Evolutionary conservation across 1,140 invertebrate genomes (phyloP), one percentile per base, ranked within the genome.

Genomic region (Anadara kagoshimensis): DNA sequence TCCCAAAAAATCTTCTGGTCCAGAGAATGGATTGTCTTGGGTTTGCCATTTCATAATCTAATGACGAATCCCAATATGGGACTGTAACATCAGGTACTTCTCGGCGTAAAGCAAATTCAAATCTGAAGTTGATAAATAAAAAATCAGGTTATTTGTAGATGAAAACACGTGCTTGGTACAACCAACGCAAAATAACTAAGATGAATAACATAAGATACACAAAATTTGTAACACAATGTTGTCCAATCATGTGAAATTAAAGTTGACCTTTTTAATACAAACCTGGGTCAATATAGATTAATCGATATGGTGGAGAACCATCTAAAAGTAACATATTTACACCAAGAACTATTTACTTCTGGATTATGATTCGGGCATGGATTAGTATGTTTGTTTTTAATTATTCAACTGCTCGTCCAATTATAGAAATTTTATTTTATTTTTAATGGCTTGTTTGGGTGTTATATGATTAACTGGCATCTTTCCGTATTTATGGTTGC

Each of bases 61-160:
- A 45, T 0, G 82, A 80, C 12, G 78, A 80, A 63, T 89, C 88
- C 88, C 89, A 90, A 76, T 89, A 90, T 0, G 89, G 89, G 10
- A 90, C 54, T 5, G 85, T 85, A 2, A 89, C 75, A 43, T 64
- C 62, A 0, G 83, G 81, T 7, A 78, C 78, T 53, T 78, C 75
- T 14, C 76, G 69, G 29, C 76, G 72, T 22, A 86, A 70, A 14
- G 80, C 78, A 8, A 76, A 77, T 59, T 86, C 84, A 69, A 74
- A 82, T 77, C 84, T 85, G 26, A 44, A 71, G 10, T 7, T n/a
- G 56, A 58, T n/a, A 58, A 58, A 10, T 10, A 26, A 58, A 26
- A 41, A 4, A 26, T 10, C 22, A 58, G 5, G 22, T 58, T 58
- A 12, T n/a, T 5, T 63, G 14, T 49, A 12, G 47, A n/a, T 12